Conservation (phyloP, 2,113 vertebrate genomes). For the Sinosuthora webbiana region DNA sequence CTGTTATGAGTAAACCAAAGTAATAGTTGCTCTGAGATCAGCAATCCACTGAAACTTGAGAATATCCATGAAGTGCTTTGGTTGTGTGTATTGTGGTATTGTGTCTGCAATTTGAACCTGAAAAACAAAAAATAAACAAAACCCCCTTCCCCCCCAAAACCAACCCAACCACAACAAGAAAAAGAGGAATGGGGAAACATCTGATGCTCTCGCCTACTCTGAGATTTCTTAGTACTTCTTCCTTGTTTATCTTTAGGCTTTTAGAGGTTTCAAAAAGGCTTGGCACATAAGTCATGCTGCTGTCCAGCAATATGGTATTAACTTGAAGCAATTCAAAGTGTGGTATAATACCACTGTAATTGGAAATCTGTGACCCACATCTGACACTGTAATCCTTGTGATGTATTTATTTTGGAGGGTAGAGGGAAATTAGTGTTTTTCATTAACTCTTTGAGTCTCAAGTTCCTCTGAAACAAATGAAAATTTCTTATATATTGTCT, state of each 20-base stretch:
- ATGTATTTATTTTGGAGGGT: neutral
- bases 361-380: neutral
- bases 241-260: neutral
- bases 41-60: neutral
- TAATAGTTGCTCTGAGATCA: neutral
- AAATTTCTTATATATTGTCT: neutral
- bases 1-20: neutral
- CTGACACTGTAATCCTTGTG: neutral
- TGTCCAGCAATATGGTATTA: neutral
- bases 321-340: neutral
- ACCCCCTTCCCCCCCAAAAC: rapidly evolving
- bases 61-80: neutral
- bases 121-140: neutral
- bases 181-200: neutral
- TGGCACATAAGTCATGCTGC: neutral
- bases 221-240: neutral
- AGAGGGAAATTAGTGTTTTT: neutral
- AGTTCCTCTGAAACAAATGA: neutral
- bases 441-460: neutral
- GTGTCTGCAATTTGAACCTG: neutral
- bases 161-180: too few relatives aligned
- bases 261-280: neutral
- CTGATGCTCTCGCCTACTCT: neutral
- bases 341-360: neutral
- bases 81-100: neutral